These are phyloP conservation scores for Melanotaenia trifasciata DNA, from an alignment of 2,797 vertebrate species.

Conservation along the genomic window DNA sequence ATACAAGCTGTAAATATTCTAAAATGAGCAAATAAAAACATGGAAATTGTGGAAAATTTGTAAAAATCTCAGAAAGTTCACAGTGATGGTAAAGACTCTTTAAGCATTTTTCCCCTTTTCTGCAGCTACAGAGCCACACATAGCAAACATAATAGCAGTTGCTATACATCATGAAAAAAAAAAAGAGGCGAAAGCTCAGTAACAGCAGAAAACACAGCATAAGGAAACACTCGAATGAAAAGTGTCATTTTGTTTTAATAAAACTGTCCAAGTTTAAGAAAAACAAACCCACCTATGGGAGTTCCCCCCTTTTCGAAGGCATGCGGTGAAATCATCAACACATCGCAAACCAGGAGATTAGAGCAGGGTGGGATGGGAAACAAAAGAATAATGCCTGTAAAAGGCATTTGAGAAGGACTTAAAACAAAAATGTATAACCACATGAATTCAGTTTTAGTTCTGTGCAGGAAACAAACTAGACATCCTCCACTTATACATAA, in stretches of 20 bases:
- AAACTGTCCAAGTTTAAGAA: constrained; percentile 56
- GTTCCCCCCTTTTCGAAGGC: constrained; percentile 49
- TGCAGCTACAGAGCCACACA: constrained; percentile 24
- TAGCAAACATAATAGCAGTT: constrained; percentile 33
- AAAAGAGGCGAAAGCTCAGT: neutral
- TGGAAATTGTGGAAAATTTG: neutral
- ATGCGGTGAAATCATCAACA: constrained; percentile 64
- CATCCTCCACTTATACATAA: constrained; percentile 36
- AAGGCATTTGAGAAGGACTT: constrained; percentile 33
- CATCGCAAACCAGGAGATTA: constrained; percentile 52
- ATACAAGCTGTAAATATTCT: neutral
- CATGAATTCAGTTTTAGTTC: constrained; percentile 36
- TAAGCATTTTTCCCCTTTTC: neutral
- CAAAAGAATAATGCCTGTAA: constrained; percentile 30
- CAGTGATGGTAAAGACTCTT: neutral
- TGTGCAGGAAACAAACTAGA: constrained; percentile 39
- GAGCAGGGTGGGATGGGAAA: constrained; percentile 69
- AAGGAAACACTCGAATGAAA: constrained; percentile 24
- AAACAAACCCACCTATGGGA: constrained; percentile 75
- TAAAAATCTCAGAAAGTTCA: constrained; percentile 7
- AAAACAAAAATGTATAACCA: constrained; percentile 37
- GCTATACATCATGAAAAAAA: neutral
- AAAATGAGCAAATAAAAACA: neutral
- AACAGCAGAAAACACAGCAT: constrained; percentile 28
- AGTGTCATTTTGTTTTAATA: constrained; percentile 6